Percentiles rank a stretch among this genome's conserved stretches.
These are phyloP conservation scores for Coregonus suidteri DNA, from an alignment of 2,797 vertebrate species.

Conservation along the genomic window DNA sequence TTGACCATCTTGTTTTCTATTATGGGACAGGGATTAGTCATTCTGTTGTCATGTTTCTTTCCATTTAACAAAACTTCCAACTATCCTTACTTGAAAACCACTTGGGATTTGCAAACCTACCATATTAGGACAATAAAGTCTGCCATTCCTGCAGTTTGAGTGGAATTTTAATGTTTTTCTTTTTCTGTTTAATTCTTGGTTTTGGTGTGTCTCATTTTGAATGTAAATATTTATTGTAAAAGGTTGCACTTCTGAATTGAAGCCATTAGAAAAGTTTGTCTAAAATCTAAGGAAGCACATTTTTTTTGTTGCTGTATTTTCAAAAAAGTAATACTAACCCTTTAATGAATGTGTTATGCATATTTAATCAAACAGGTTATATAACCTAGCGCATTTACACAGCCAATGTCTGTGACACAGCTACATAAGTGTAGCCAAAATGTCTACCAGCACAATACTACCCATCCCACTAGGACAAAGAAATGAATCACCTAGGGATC, in stretches of 20 bases:
- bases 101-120: background rate
- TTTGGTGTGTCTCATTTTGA: conserved; percentile 10
- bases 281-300: background rate
- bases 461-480: background rate
- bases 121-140: background rate
- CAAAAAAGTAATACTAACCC: conserved; percentile 15
- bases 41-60: background rate
- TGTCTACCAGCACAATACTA: background rate
- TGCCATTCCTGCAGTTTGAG: background rate
- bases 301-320: conserved; percentile 19
- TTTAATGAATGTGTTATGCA: background rate
- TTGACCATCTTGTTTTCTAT: background rate
- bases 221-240: conserved; percentile 55
- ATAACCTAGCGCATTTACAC: background rate
- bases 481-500: background rate
- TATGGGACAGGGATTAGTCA: background rate
- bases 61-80: background rate
- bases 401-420: background rate
- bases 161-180: conserved; percentile 2
- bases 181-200: conserved; percentile 14
- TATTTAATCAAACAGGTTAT: background rate
- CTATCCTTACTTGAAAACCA: background rate
- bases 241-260: background rate
- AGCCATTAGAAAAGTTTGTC: conserved; percentile 35
- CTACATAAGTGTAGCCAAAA: background rate